Conservation (phyloP, 2,797 vertebrate genomes). For the Discoglossus pictus region DNA sequence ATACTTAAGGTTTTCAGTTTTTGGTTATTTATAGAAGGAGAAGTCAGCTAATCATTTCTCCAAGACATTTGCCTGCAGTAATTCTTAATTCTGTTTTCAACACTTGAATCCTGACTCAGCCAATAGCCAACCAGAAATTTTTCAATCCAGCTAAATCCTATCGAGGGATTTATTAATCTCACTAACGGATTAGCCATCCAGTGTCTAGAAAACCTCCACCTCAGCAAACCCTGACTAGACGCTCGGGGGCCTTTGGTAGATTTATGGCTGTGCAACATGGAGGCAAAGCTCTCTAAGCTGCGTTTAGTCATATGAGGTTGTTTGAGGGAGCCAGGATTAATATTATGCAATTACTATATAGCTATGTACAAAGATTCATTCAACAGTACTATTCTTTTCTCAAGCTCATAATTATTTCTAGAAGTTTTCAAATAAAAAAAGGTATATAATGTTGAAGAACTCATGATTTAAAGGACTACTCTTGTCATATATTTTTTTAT, state of each 20-base stretch:
- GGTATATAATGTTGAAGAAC: no score
- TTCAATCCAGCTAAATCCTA: conserved; percentile 42
- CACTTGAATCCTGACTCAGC: conserved; percentile 32
- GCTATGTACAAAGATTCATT: no score
- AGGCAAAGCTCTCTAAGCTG: neutral
- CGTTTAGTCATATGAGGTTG: neutral
- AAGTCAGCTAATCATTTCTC: conserved; percentile 23
- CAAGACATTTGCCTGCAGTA: conserved; percentile 36
- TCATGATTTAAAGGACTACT: no score
- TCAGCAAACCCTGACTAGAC: conserved; percentile 11
- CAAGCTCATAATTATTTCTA: no score
- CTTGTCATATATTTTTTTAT: no score
- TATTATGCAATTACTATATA: no score
- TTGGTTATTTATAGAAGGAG: conserved; percentile 11
- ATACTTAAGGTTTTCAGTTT: no score
- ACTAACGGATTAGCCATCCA: conserved; percentile 36
- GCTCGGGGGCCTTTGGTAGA: conserved; percentile 13
- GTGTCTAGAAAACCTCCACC: conserved; percentile 27
- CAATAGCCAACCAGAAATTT: conserved; percentile 32
- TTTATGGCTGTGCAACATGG: neutral
- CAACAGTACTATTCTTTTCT: no score
- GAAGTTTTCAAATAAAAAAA: no score
- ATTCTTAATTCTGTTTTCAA: conserved; percentile 28
- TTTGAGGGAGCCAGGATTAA: neutral
- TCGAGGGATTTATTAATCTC: conserved; percentile 39